A percentile compares a stretch with the other conserved stretches of the same genome.
Conservation (phyloP, 1,140 invertebrate genomes). For the Planococcus citri region DNA sequence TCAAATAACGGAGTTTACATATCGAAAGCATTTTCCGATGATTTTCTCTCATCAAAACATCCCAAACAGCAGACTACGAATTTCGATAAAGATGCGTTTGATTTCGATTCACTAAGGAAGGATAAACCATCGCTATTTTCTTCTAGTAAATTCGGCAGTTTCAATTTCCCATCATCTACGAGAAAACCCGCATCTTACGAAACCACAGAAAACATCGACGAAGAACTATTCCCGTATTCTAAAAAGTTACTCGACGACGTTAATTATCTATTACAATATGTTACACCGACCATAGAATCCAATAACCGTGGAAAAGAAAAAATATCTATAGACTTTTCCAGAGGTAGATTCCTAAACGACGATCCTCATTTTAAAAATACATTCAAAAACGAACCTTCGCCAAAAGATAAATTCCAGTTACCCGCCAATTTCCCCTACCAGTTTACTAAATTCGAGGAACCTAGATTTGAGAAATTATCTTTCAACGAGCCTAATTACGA, state of each 20-base stretch:
- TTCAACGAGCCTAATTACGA: background rate
- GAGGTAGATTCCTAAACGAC: background rate
- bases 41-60: background rate
- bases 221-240: background rate
- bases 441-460: background rate
- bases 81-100: background rate
- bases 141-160: background rate
- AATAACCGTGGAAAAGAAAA: background rate
- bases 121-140: background rate
- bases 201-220: background rate
- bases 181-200: background rate
- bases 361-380: background rate
- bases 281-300: constrained; percentile 16
- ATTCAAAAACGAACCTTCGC: background rate
- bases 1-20: constrained; percentile 19
- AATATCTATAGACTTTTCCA: background rate
- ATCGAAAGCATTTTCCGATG: background rate
- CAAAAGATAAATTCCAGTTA: background rate
- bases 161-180: background rate
- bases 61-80: background rate
- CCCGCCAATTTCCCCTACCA: background rate
- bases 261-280: constrained; percentile 21
- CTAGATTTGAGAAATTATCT: background rate
- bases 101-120: background rate
- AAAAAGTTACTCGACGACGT: constrained; percentile 19